Percentiles rank a stretch among this genome's conserved stretches.
Conservation (phyloP, 2,113 vertebrate species). For the Carassius gibelio region DNA sequence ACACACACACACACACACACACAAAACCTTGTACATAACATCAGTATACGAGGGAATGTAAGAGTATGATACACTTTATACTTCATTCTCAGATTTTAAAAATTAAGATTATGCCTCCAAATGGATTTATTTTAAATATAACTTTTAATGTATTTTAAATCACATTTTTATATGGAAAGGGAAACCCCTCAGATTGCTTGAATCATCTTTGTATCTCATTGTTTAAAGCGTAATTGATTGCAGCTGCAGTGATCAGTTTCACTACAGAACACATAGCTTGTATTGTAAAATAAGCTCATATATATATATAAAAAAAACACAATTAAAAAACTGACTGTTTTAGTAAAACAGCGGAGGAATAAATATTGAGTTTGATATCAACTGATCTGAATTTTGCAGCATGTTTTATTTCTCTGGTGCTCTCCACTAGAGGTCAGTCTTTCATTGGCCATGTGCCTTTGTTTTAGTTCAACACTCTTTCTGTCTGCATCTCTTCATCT, state of each 20-base stretch:
- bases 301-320: not conserved
- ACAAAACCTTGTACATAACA: not conserved
- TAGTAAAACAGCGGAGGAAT: not conserved
- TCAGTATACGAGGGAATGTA: not conserved
- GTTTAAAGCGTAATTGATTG: not conserved
- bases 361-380: not conserved
- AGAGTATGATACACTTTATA: not conserved
- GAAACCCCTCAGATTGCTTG: no score
- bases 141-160: not conserved
- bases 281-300: not conserved
- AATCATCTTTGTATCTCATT: not conserved
- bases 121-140: not conserved
- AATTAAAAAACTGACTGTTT: not conserved
- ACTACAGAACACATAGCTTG: not conserved
- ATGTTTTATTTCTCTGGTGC: not conserved
- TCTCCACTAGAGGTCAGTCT: constrained; percentile 94
- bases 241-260: not conserved
- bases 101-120: not conserved
- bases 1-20: no score
- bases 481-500: constrained; percentile 53
- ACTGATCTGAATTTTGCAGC: not conserved
- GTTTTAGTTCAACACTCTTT: constrained; percentile 33
- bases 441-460: constrained; percentile 74
- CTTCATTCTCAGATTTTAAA: not conserved
- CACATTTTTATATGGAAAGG: not conserved